Evolutionary conservation across 2,113 vertebrate species (phyloP).

Genomic region (Thymallus thymallus): DNA sequence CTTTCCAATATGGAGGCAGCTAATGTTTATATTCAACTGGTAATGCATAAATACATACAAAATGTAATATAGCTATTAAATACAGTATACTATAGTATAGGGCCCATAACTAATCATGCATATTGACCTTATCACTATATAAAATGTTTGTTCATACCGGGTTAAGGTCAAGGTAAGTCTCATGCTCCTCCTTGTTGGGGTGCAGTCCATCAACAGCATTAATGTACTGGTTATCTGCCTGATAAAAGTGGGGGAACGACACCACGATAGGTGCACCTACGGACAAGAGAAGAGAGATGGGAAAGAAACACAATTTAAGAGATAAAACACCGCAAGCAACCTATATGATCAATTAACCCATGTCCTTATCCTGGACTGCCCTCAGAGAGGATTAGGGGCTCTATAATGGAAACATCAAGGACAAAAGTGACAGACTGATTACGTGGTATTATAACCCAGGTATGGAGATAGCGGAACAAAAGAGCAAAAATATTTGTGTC

Average conservation of each 20-base stretch:
- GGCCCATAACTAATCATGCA: background rate
- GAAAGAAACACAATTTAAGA: background rate
- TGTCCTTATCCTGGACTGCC: background rate
- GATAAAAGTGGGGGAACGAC: conserved; percentile 96
- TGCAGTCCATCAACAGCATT: conserved; percentile 83
- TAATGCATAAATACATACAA: no score
- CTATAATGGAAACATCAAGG: no score
- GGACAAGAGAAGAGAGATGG: background rate
- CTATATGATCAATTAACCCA: background rate
- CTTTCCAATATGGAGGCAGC: background rate
- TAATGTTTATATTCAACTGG: background rate
- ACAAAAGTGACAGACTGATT: no score
- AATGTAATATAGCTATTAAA: no score
- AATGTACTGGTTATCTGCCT: conserved; percentile 82
- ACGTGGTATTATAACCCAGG: background rate
- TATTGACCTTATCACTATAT: background rate
- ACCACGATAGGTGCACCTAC: conserved; percentile 92
- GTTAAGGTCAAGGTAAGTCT: conserved; percentile 92
- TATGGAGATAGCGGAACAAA: background rate
- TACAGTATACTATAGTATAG: no score
- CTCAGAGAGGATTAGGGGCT: no score
- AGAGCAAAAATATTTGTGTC: background rate
- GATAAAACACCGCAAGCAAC: conserved; percentile 14
- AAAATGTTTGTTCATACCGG: conserved; percentile 74
- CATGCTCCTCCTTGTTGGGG: conserved; percentile 89